Base-by-base conservation (phyloP, 2,888 invertebrate genomes). In the Cataglyphis livida region DNA sequence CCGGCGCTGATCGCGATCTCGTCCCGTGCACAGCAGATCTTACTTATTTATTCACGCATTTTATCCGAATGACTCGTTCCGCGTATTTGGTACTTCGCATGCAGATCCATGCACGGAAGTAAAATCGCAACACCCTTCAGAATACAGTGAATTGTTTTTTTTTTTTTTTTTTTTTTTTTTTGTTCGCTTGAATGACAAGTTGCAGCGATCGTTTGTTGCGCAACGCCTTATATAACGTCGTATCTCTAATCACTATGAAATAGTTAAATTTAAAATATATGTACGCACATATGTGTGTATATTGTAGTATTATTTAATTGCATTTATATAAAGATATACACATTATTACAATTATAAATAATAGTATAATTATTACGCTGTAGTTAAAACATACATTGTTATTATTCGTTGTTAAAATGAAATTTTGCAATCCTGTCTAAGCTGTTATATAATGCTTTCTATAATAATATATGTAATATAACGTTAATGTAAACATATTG, bases 31-130 rank as follows among this genome's bases (percentile, higher is more conserved):
- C 73, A 87, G 41, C 76, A 59, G 75, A 87, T 85, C 85, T 87
- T 88, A 85, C 83, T 84, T 88, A 88, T 88, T 88, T 87, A 81
- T 79, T 82, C 76, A 44, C 62, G 62, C 86, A 82, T 88, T 86
- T 78, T 84, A 81, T 44, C 51, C 48, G 62, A 35, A 70, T 81
- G 35, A 85, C 82, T 74, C 84, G 82, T 70, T 73, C 68, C 64
- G 64, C 62, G 62, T 82, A 35, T 35, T 62, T 73, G 75, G 28
- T 82, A 76, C 35, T 62, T 51, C 44, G 51, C 10, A 48, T 25
- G 44, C 61, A 21, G 61, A 44, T 51, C 10, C 41, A 9, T 28
- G 48, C 28, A 3, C 57, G 78, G 57, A 41, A 66, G 28, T 57
- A 44, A 44, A 41, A 21, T 59, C 35, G 44, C 70, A 64, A 51